phyloP scores from a whole-genome alignment of 2,888 invertebrate species.

The Drosophila bunnanda region DNA sequence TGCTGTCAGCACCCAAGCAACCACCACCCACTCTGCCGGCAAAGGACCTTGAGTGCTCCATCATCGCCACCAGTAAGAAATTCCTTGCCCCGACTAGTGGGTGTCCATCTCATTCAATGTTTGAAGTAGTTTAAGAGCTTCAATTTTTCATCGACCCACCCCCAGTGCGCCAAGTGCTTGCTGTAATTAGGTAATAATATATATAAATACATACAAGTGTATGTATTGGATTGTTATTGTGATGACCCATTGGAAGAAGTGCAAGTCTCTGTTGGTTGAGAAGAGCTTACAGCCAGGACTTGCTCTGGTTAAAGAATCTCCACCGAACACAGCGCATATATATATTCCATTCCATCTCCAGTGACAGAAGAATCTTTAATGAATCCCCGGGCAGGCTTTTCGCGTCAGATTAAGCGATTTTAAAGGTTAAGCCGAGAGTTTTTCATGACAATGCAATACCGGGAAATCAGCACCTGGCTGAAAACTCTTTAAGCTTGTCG shows the following conservation, averaged over 20 bases:
- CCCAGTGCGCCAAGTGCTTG: constrained; percentile 24
- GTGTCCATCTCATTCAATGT: constrained; percentile 29
- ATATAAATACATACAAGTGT: background rate
- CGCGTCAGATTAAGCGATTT: constrained; percentile 36
- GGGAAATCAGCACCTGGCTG: constrained; percentile 24
- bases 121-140: constrained; percentile 51
- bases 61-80: constrained; percentile 3
- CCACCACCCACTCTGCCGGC: background rate
- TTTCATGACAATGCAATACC: constrained; percentile 40
- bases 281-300: background rate
- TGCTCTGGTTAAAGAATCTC: background rate
- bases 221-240: constrained; percentile 18
- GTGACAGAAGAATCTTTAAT: constrained; percentile 30
- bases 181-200: constrained; percentile 42
- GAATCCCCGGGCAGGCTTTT: constrained; percentile 29
- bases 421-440: constrained; percentile 27
- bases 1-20: constrained; percentile 23
- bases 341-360: background rate
- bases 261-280: background rate
- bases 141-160: constrained; percentile 28
- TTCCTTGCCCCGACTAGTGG: constrained; percentile 5
- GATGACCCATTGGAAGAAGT: background rate
- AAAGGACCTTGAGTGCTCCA: constrained; percentile 13
- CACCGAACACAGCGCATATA: background rate
- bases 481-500: constrained; percentile 42